Evolutionary conservation across 2,797 vertebrate species (phyloP).

Genomic region (Neomorphus geoffroyi): DNA sequence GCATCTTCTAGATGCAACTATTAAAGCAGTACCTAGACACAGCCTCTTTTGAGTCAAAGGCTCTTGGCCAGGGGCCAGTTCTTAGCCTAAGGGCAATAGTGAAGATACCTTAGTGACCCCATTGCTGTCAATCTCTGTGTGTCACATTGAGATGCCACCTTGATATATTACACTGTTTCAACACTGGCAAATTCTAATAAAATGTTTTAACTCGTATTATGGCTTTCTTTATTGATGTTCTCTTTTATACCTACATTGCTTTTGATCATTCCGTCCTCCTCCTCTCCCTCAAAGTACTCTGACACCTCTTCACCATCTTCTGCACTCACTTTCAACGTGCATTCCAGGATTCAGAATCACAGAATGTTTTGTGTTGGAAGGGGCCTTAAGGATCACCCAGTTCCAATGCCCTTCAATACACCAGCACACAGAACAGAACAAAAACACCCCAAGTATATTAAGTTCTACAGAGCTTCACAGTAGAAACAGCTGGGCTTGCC

Average conservation of each 20-base stretch:
- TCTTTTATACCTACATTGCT: neutral
- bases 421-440: neutral
- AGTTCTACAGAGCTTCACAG: neutral
- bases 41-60: neutral
- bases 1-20: neutral
- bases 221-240: neutral
- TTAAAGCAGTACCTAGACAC: neutral
- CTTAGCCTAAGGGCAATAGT: neutral
- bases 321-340: rapidly evolving
- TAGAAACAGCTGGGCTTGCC: neutral
- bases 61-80: neutral
- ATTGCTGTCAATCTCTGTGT: neutral
- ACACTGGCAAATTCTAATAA: slow-evolving; percentile 40
- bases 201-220: neutral
- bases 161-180: slow-evolving; percentile 4
- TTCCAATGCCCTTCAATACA: neutral
- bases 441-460: neutral
- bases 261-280: neutral
- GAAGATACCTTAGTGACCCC: neutral
- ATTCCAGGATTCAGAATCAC: neutral
- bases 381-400: no score
- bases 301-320: neutral
- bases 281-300: neutral
- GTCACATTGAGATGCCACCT: neutral
- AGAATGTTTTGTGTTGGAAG: no score